Base-by-base conservation (phyloP, 2,888 invertebrate species). In the Chirona hameri region DNA sequence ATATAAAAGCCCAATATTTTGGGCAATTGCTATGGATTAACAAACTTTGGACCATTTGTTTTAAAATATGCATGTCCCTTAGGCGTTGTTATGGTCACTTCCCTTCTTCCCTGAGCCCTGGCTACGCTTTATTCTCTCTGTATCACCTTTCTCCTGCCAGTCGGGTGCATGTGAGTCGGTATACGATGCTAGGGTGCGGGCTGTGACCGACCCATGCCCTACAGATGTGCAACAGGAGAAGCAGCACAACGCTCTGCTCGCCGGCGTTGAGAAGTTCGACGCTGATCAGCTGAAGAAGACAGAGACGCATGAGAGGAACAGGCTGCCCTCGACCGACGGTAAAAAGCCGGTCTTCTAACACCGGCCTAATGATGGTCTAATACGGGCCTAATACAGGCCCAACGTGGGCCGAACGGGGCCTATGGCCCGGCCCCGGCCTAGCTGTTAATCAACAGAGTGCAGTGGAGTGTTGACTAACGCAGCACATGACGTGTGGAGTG, bases 291-390 rank as follows among this genome's bases (percentile, higher is more conserved):
- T 85, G 83, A 83, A 84, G 65, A 84, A 85, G 69, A 83, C 84
- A 3, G 85, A 85, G 81, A 84, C 85, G 9, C 82, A 85, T 60
- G 86, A 86, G 84, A 86, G 86, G 83, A 85, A 86, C 81, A 81
- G 84, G 46, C 85, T 86, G 48, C 86, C 86, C 27, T 85, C 84
- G 83, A 84, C 85, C 81, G 85, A 86, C 85, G 86, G 86, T 86
- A 82, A 2, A 39, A 7, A 39, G 39, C 39, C 4, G 7, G 39
- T 39, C 39, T 39, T 39, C 39, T 39, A 39, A 39, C 39, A 39
- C 39, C 4, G 39, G 39, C 39, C 39, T 39, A n/a, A n/a, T n/a
- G n/a, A n/a, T n/a, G n/a, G n/a, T n/a, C n/a, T 83, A 82, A 39
- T 69, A 27, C 65, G 69, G 46, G 52, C 10, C 52, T 14, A 14